A percentile compares a stretch with the other conserved stretches of the same genome.
Conservation (phyloP, 2,797 vertebrate genomes). For the Buceros bicornis region DNA sequence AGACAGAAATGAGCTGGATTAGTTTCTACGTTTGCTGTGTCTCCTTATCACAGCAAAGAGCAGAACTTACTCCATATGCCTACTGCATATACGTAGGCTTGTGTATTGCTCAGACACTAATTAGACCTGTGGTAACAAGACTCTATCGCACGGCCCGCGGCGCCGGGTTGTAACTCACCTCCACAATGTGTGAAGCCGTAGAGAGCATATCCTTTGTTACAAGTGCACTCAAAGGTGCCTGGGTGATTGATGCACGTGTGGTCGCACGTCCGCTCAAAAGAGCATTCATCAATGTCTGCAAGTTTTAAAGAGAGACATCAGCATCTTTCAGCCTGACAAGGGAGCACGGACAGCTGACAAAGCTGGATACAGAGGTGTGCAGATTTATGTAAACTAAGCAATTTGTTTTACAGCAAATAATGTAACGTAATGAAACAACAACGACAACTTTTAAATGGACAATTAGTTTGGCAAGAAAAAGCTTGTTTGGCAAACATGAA, state of each 20-base stretch:
- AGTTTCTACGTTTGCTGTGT: neutral
- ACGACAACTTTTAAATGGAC: neutral
- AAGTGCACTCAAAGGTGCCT: constrained; percentile 92
- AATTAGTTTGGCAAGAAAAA: neutral
- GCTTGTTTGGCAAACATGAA: neutral
- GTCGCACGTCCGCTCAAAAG: constrained; percentile 94
- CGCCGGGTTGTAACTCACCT: constrained; percentile 83
- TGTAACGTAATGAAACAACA: neutral
- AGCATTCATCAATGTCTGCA: constrained; percentile 98
- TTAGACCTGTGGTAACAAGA: neutral
- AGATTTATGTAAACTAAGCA: neutral
- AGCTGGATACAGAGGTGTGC: neutral
- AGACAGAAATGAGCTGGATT: neutral
- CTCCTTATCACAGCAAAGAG: neutral
- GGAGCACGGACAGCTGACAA: neutral
- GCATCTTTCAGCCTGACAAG: neutral
- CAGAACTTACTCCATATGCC: fast-evolving
- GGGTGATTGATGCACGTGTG: constrained; percentile 95
- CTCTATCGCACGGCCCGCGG: neutral
- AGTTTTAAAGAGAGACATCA: constrained; percentile 69
- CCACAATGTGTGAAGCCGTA: constrained; percentile 95
- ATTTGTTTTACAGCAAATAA: neutral
- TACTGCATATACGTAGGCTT: neutral
- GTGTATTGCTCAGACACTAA: neutral
- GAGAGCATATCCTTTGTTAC: constrained; percentile 92